Conservation (phyloP, 2,888 invertebrate genomes). For the Oscheius sp. region DNA sequence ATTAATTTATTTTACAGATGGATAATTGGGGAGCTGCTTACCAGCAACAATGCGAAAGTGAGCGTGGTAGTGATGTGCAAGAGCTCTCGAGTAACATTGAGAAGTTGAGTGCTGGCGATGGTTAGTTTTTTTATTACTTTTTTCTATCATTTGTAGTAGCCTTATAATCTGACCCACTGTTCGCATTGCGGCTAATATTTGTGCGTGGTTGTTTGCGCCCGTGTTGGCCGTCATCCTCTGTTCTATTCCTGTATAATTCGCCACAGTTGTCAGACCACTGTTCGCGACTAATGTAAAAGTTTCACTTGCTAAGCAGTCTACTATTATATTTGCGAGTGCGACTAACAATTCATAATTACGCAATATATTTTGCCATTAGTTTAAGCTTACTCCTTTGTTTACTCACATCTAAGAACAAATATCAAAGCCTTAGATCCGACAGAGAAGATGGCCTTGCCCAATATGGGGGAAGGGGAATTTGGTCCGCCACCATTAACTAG, state of each 20-base stretch:
- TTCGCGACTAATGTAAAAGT: too few species aligned
- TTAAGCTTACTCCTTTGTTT: not conserved
- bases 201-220: not conserved
- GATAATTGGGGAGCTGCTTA: conserved; percentile 2
- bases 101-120: too few species aligned
- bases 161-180: not conserved
- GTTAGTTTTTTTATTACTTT: not conserved
- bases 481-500: conserved; percentile 12
- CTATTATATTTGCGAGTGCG: too few species aligned
- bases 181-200: not conserved
- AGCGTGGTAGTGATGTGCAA: not conserved
- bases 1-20: not conserved
- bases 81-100: not conserved
- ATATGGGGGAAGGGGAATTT: not conserved
- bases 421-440: not conserved
- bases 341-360: too few species aligned
- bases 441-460: not conserved
- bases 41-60: not conserved
- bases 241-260: not conserved
- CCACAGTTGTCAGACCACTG: too few species aligned
- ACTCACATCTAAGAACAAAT: not conserved
- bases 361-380: too few species aligned
- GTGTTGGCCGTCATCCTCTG: not conserved
- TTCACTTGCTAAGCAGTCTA: too few species aligned
- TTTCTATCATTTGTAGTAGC: not conserved